phyloP scores from a whole-genome alignment of 2,113 vertebrate species.

The Marcusenius ussheri region DNA sequence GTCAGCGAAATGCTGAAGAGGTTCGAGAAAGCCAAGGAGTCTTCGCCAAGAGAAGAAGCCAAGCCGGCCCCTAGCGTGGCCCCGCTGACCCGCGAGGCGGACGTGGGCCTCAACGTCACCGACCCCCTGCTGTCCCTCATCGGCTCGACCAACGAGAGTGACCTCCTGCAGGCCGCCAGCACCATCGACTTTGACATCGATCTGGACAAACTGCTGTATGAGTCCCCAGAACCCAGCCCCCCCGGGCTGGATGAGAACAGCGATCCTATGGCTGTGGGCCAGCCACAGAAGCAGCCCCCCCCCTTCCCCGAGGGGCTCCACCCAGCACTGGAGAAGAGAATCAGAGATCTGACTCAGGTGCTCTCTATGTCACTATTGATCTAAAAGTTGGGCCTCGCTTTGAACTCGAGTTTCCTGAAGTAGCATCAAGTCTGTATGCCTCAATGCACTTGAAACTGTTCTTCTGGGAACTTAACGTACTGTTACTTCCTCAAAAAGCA shows the following conservation, averaged over 20 bases:
- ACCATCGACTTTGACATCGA: constrained; percentile 77
- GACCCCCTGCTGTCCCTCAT: constrained; percentile 76
- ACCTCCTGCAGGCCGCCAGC: constrained; percentile 76
- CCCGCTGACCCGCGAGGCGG: constrained; percentile 45
- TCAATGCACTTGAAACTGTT: neutral
- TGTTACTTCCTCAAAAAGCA: neutral
- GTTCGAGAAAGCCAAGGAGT: constrained; percentile 83
- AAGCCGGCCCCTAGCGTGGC: constrained; percentile 32
- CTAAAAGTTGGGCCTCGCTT: neutral
- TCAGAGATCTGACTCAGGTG: constrained; percentile 75
- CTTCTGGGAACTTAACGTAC: neutral
- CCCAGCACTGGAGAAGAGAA: constrained; percentile 61
- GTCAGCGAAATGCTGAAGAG: constrained; percentile 86
- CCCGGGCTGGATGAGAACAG: constrained; percentile 61
- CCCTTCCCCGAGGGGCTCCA: constrained; percentile 74
- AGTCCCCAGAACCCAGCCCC: constrained; percentile 61
- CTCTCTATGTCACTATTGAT: neutral
- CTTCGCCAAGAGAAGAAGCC: constrained; percentile 57
- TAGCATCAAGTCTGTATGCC: neutral
- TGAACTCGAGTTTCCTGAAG: neutral
- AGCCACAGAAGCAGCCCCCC: constrained; percentile 56
- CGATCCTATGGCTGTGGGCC: constrained; percentile 35
- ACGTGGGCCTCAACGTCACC: constrained; percentile 33
- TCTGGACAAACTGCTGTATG: constrained; percentile 70
- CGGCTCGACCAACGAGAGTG: constrained; percentile 66